phyloP scores from a whole-genome alignment of 37 sponge, comb jelly and placozoan species.

The Beroe ovata region DNA sequence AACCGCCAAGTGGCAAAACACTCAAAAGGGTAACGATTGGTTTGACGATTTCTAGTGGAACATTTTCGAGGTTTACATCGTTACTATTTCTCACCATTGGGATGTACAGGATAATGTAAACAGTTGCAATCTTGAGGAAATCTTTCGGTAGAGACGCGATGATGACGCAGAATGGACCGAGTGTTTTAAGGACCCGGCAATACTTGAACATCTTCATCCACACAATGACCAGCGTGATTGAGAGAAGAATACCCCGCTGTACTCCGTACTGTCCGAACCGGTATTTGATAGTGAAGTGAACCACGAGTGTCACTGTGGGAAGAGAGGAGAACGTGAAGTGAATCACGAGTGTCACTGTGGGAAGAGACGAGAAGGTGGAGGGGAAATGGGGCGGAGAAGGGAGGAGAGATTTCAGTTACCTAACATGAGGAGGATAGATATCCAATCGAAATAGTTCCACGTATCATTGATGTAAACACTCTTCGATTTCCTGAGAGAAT shows the following conservation, averaged over 20 bases:
- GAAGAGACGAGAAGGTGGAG: no score
- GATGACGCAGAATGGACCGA: conserved; percentile 59
- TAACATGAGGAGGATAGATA: conserved; percentile 22
- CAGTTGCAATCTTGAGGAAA: conserved; percentile 28
- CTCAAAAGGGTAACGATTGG: no score
- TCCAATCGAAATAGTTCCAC: conserved; percentile 50
- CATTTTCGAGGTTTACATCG: no score
- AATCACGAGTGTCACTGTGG: conserved; percentile 39
- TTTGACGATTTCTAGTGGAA: no score
- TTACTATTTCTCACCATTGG: conserved; percentile 61
- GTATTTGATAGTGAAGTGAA: conserved; percentile 56
- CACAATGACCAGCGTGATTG: conserved; percentile 28
- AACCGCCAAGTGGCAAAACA: no score
- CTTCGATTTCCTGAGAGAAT: neutral
- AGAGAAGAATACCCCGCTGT: conserved; percentile 21
- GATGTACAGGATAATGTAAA: conserved; percentile 61
- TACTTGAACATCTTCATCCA: conserved; percentile 64
- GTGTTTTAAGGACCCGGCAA: conserved; percentile 35
- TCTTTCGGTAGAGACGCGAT: conserved; percentile 32
- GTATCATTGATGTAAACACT: conserved; percentile 56
- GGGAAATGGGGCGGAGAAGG: no score
- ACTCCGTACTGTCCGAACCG: neutral
- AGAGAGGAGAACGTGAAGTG: conserved; percentile 21
- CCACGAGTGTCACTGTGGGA: conserved; percentile 26
- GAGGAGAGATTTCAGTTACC: no score